phyloP scores from a whole-genome alignment of 2,797 vertebrate genomes.

The Sphenodon punctatus region DNA sequence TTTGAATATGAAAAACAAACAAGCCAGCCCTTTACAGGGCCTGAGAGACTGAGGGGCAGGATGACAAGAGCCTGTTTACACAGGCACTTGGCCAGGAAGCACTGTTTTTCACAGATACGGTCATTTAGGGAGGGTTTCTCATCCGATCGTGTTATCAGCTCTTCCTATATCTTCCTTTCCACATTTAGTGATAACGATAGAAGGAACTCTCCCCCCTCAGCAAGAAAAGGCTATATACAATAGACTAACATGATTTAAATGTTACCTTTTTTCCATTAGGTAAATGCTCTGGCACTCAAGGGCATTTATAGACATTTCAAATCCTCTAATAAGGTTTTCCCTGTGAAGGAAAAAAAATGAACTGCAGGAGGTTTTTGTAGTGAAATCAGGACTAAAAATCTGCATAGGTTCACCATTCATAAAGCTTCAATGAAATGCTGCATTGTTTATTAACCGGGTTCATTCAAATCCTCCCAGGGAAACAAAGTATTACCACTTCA shows the following conservation, averaged over 20 bases:
- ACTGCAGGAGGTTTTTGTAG: not conserved
- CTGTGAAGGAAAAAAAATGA: not conserved
- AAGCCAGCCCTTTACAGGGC: not conserved
- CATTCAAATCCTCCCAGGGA: not conserved
- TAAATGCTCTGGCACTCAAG: constrained; percentile 33
- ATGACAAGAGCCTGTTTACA: constrained; percentile 59
- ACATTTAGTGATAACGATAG: not conserved
- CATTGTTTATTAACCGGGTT: constrained; percentile 30
- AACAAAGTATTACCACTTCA: constrained; percentile 40
- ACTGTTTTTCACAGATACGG: constrained; percentile 41
- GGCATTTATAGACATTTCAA: constrained; percentile 38
- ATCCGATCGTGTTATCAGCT: not conserved
- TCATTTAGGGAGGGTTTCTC: constrained; percentile 24
- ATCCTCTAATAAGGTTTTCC: not conserved
- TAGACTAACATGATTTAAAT: not conserved
- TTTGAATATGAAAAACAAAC: constrained; percentile 14
- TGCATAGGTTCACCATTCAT: not conserved
- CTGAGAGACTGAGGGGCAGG: constrained; percentile 43
- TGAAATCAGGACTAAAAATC: not conserved
- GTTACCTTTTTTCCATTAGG: constrained; percentile 38
- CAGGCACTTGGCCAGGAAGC: constrained; percentile 59
- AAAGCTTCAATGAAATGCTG: constrained; percentile 3
- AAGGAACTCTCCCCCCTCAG: not conserved
- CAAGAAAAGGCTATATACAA: not conserved
- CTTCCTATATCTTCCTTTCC: not conserved